Percentiles rank a stretch among this genome's conserved stretches.
Conservation (phyloP, 1,140 invertebrate species). For the Papilio polytes region DNA sequence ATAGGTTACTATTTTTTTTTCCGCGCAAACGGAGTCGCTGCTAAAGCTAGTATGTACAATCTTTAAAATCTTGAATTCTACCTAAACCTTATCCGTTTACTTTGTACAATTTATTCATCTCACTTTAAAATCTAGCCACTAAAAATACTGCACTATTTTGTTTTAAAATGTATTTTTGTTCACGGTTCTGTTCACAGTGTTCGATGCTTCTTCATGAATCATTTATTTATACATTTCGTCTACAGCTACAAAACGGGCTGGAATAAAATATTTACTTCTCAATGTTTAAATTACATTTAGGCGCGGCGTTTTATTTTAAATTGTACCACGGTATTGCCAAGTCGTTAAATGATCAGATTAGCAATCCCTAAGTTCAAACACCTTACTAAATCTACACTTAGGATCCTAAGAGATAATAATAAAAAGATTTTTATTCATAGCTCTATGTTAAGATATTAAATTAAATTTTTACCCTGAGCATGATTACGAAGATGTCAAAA, state of each 20-base stretch:
- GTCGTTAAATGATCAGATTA: not conserved
- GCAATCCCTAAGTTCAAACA: not conserved
- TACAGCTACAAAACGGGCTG: not conserved
- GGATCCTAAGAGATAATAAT: too few species aligned
- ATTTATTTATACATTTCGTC: constrained; percentile 12
- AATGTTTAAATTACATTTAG: not conserved
- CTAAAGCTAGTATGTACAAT: too few species aligned
- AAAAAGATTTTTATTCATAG: too few species aligned
- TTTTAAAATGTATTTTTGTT: constrained; percentile 16
- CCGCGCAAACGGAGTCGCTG: too few species aligned
- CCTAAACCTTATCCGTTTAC: not conserved
- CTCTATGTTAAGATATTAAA: too few species aligned
- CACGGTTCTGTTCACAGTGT: constrained; percentile 6
- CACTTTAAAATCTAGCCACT: constrained; percentile 2
- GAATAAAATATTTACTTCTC: constrained; percentile 9
- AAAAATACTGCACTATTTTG: constrained; percentile 25
- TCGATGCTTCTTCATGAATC: constrained; percentile 26
- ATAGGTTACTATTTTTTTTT: too few species aligned
- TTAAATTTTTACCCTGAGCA: too few species aligned
- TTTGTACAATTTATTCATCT: constrained; percentile 25
- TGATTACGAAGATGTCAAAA: too few species aligned
- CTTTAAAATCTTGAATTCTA: not conserved
- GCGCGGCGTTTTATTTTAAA: not conserved
- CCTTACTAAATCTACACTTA: too few species aligned
- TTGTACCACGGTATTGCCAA: not conserved